Percentiles rank a stretch among this genome's conserved stretches.
Conservation (phyloP, 30 jellyfish, hydroid and myxozoan genomes). For the Cassiopea andromeda region DNA sequence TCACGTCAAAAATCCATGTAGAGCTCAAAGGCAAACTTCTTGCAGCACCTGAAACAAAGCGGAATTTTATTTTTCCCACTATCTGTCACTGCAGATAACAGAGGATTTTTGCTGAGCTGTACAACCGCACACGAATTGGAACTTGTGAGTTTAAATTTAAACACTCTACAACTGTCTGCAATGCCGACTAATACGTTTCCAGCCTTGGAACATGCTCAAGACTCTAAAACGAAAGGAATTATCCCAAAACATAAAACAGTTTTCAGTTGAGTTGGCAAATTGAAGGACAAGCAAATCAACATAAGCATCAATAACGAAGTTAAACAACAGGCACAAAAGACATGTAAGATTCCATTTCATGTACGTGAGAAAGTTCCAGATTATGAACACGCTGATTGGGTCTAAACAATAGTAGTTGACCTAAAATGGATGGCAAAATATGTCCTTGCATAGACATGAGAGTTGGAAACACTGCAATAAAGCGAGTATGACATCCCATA, state of each 20-base stretch:
- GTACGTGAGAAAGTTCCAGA: constrained; percentile 57
- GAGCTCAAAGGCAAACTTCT: constrained; percentile 5
- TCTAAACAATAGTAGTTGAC: constrained; percentile 49
- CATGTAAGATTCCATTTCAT: constrained; percentile 62
- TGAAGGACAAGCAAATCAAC: not conserved
- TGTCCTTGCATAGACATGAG: constrained; percentile 79
- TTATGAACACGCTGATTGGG: constrained; percentile 65
- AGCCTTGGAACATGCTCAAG: not conserved
- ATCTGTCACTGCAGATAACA: constrained; percentile 17
- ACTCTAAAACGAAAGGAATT: not conserved
- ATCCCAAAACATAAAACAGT: not conserved
- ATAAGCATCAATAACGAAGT: constrained; percentile 16
- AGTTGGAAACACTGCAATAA: constrained; percentile 64
- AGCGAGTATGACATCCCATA: constrained; percentile 11
- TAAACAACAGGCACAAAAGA: not conserved
- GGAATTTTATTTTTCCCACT: not conserved
- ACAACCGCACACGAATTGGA: constrained; percentile 26
- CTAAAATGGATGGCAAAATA: constrained; percentile 52
- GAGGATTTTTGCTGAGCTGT: constrained; percentile 18
- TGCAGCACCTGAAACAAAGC: constrained; percentile 14
- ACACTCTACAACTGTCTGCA: not conserved
- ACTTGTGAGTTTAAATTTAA: not conserved
- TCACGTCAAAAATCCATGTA: constrained; percentile 3
- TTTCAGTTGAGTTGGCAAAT: constrained; percentile 8
- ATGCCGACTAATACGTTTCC: too few species aligned